Conservation (phyloP, 2,113 vertebrate genomes). For the Psittacula cyanocephala region DNA sequence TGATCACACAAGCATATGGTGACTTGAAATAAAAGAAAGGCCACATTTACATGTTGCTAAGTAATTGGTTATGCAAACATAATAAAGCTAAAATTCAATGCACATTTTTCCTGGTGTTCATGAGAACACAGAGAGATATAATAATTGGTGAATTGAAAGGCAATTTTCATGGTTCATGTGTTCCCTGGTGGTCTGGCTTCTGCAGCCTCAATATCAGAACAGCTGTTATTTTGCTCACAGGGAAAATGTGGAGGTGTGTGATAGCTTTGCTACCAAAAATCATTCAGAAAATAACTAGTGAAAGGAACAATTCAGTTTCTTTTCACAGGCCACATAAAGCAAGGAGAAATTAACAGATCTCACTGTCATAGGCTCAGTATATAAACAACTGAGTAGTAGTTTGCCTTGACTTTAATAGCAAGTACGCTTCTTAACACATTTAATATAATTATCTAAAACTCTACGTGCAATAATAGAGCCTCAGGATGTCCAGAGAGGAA, state of each 20-base stretch:
- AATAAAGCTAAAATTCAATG: slow-evolving; percentile 3
- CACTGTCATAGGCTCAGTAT: not conserved
- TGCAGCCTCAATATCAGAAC: not conserved
- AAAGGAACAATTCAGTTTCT: not conserved
- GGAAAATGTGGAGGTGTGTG: not conserved
- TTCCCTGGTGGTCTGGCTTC: not conserved
- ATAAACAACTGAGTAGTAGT: not conserved
- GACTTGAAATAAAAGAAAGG: not conserved
- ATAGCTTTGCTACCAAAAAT: not conserved
- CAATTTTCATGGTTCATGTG: not conserved
- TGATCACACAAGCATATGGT: not conserved
- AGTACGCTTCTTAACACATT: not conserved
- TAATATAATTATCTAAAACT: not conserved
- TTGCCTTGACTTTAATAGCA: not conserved
- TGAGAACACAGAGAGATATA: not conserved
- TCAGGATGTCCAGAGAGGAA: not conserved
- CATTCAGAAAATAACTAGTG: not conserved
- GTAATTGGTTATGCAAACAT: not conserved
- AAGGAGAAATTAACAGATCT: not conserved
- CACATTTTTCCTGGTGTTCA: not conserved
- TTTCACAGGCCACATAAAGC: not conserved
- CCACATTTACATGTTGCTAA: not conserved
- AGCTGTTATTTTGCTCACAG: slow-evolving; percentile 7
- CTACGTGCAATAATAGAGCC: not conserved
- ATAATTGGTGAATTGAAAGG: not conserved